Conservation (phyloP, 2,888 invertebrate species). For the Heteromyza rotundicornis region DNA sequence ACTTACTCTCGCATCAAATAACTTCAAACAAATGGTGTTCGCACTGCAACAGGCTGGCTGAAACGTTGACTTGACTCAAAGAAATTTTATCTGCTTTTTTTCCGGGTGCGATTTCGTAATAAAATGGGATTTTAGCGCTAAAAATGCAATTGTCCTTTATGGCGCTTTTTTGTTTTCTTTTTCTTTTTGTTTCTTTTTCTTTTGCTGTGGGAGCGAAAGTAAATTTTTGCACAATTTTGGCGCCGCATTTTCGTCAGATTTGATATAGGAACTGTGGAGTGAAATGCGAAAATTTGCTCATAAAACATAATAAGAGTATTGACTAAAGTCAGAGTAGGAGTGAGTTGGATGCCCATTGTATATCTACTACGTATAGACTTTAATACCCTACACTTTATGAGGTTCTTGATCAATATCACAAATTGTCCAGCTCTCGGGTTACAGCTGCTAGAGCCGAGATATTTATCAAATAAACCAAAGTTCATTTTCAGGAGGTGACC, state of each 20-base stretch:
- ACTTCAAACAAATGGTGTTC: conserved; percentile 9
- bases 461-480: too few relatives aligned
- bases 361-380: too few relatives aligned
- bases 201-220: conserved; percentile 9
- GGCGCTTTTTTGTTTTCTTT: conserved; percentile 1
- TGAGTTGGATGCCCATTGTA: too few relatives aligned
- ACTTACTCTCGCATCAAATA: conserved; percentile 3
- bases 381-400: too few relatives aligned
- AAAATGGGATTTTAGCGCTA: conserved; percentile 18
- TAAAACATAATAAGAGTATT: too few relatives aligned
- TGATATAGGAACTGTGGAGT: background rate
- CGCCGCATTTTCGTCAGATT: background rate
- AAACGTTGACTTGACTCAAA: background rate
- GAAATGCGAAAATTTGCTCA: background rate
- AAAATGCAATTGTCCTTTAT: conserved; percentile 18
- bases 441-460: too few relatives aligned
- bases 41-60: background rate
- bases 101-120: conserved; percentile 2
- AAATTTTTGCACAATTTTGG: background rate
- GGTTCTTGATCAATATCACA: too few relatives aligned
- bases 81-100: conserved; percentile 11
- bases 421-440: too few relatives aligned
- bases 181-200: conserved; percentile 8
- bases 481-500: too few relatives aligned
- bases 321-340: too few relatives aligned